Evolutionary conservation across 2,113 vertebrate species (phyloP).

Genomic region (Pogonocichla stellata): DNA sequence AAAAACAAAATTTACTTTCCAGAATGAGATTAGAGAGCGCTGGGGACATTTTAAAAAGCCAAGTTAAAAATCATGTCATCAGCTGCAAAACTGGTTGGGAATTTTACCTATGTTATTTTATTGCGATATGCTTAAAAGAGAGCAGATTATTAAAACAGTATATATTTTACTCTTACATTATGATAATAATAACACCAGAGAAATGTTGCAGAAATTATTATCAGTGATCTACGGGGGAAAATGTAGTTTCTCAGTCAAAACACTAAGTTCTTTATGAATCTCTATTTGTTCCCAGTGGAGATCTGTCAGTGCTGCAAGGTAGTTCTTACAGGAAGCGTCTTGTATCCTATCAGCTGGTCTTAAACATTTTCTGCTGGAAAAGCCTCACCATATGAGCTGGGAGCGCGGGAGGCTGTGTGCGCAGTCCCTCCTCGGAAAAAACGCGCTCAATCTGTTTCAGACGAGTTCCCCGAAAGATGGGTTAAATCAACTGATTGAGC

Average conservation of each 20-base stretch:
- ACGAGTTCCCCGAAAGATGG: constrained; percentile 70
- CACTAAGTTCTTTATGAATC: background rate
- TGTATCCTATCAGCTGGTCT: background rate
- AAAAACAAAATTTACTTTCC: constrained; percentile 54
- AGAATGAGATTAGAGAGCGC: constrained; percentile 5
- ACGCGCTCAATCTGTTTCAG: constrained; percentile 68
- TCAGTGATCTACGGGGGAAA: background rate
- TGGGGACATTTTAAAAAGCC: background rate
- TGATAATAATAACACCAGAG: background rate
- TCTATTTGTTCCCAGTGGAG: background rate
- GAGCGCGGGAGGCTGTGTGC: background rate
- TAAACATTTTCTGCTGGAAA: background rate
- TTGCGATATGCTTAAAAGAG: background rate
- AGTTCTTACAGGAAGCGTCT: background rate
- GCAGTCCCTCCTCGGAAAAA: constrained; percentile 50
- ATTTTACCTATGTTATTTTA: background rate
- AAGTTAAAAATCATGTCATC: background rate
- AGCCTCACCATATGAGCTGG: constrained; percentile 13
- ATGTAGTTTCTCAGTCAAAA: background rate
- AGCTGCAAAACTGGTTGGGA: background rate
- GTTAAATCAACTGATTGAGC: constrained; percentile 74
- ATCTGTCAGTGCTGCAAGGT: background rate
- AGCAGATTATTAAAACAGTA: background rate
- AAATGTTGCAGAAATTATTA: background rate
- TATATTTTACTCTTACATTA: background rate